Evolutionary conservation across 2,888 invertebrate species (phyloP).

Genomic region (Pseudolycoriella hygida): DNA sequence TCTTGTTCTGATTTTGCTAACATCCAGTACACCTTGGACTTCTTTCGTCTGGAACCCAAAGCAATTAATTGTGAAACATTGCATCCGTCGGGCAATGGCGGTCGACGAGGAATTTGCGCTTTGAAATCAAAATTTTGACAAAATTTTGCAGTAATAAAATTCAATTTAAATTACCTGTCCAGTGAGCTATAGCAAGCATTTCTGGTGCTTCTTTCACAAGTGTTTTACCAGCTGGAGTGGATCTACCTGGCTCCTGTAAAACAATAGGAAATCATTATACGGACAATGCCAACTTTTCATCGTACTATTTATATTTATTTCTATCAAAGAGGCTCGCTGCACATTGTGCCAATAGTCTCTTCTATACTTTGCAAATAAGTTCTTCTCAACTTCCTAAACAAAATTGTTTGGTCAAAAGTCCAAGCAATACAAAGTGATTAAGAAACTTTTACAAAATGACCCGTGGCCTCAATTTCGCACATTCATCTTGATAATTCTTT

Average conservation of each 20-base stretch:
- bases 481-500: no score
- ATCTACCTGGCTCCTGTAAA: slow-evolving; percentile 24
- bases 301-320: no score
- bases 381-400: no score
- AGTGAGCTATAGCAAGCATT: slow-evolving; percentile 62
- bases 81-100: slow-evolving; percentile 49
- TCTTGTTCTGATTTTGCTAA: slow-evolving; percentile 60
- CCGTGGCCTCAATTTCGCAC: no score
- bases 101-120: slow-evolving; percentile 38
- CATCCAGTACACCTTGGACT: slow-evolving; percentile 64
- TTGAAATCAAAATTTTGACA: not conserved
- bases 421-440: no score
- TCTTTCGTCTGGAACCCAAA: slow-evolving; percentile 47
- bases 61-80: slow-evolving; percentile 58
- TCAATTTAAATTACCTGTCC: slow-evolving; percentile 48
- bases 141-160: not conserved
- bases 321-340: no score
- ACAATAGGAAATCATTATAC: not conserved
- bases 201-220: slow-evolving; percentile 65
- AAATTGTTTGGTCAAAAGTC: no score
- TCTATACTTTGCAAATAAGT: no score
- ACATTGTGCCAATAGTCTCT: no score
- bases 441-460: no score
- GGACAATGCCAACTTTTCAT: no score
- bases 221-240: slow-evolving; percentile 28